Evolutionary conservation across 2,797 vertebrate genomes (phyloP), one percentile per base, ranked within the genome.

Genomic region (Neopelma chrysocephalum): DNA sequence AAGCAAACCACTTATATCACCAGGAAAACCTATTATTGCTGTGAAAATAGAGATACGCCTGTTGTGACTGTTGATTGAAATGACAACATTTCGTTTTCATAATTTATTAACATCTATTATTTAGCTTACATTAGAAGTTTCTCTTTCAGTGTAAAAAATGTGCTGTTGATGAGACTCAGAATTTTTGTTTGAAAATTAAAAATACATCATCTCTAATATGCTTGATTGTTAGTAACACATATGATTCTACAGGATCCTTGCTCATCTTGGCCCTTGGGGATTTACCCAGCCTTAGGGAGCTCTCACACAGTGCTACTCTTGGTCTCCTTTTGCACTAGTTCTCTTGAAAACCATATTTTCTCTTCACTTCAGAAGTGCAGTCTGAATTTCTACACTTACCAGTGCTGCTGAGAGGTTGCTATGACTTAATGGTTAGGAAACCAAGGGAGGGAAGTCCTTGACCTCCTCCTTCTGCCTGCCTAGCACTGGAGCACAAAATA

Each of bases 1-100:
- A 77, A 70, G 50, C n/a, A 94, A 85, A 73, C 45, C 79, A 94
- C 91, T 94, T 84, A 48, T 47, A 73, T 53, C 66, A 62, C 60
- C 58, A 70, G 61, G 54, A 92, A 87, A 87, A 34, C 50, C 32
- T 75, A 25, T 81, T 76, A 90, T 57, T 87, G 43, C 66, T 69
- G 31, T 62, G 85, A 82, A 92, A 95, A 89, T 87, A 68, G 47
- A 89, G 56, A 65, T 72, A 38, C 57, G 18, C 58, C 69, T 93
- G 57, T 89, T 94, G 83, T 54, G 83, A 79, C 29, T 81, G 58
- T 76, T 93, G 81, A 86, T 84, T 84, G 62, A 93, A 93, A 93
- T 29, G 6, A 4, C 11, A 90, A 86, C n/a, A 64, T 82, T 84
- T 92, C 6, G 61, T 89, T 90, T 92, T 89, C n/a, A 34, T 78